A percentile compares a stretch with the other conserved stretches of the same genome.
Conservation (phyloP, 2,888 invertebrate species). For the Lepeophtheirus nordmannii region DNA sequence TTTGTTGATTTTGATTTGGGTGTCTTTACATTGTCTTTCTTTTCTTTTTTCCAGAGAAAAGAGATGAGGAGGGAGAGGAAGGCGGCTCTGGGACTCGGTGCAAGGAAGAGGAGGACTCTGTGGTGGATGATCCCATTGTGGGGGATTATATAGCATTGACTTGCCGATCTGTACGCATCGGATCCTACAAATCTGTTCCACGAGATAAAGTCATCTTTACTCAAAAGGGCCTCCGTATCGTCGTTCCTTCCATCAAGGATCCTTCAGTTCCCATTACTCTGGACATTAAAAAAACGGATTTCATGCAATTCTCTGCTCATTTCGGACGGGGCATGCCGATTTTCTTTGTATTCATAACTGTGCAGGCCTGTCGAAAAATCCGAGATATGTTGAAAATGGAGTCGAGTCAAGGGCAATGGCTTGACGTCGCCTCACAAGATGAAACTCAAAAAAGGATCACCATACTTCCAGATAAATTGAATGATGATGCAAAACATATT, state of each 20-base stretch:
- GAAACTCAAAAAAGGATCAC: slow-evolving; percentile 59
- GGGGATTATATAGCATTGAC: slow-evolving; percentile 33
- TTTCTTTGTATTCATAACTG: slow-evolving; percentile 59
- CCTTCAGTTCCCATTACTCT: slow-evolving; percentile 37
- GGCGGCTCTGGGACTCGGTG: background rate
- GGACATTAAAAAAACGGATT: slow-evolving; percentile 50
- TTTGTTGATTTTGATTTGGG: background rate
- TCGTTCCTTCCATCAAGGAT: slow-evolving; percentile 40
- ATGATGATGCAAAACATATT: slow-evolving; percentile 48
- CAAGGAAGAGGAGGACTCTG: slow-evolving; percentile 5
- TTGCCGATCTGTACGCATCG: slow-evolving; percentile 65
- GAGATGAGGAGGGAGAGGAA: too few relatives aligned
- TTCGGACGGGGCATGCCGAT: slow-evolving; percentile 60
- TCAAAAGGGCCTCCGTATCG: slow-evolving; percentile 36
- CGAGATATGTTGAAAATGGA: slow-evolving; percentile 54
- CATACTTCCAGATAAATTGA: slow-evolving; percentile 51
- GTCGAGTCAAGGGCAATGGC: slow-evolving; percentile 31
- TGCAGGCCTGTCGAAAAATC: slow-evolving; percentile 50
- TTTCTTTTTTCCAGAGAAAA: too few relatives aligned
- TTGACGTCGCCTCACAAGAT: slow-evolving; percentile 33
- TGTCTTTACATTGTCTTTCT: background rate
- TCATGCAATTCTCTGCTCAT: slow-evolving; percentile 58
- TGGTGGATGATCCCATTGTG: background rate
- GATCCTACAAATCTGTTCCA: slow-evolving; percentile 63
- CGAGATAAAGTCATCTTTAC: slow-evolving; percentile 41